Conservation (phyloP, 2,113 vertebrate species). For the Acrocephalus kingi region DNA sequence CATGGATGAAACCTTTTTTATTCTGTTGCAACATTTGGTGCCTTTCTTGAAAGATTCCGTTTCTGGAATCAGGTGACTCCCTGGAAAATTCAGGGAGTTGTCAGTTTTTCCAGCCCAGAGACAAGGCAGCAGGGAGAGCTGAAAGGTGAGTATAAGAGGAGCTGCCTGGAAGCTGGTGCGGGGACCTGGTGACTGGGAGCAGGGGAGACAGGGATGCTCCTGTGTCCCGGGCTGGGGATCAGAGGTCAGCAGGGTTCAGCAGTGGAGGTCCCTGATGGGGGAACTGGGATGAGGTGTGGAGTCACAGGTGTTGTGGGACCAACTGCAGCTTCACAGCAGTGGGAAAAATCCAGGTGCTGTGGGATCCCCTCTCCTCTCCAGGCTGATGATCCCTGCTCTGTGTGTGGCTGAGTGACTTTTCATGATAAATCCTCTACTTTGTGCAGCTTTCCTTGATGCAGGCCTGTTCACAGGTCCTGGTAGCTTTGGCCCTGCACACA, state of each 20-base stretch:
- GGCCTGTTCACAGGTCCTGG: not conserved
- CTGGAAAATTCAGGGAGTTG: not conserved
- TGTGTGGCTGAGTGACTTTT: not conserved
- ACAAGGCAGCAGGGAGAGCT: not conserved
- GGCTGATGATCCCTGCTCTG: not conserved
- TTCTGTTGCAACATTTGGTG: not conserved
- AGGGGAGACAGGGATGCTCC: not conserved
- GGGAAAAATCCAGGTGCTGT: not conserved
- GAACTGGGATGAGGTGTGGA: not conserved
- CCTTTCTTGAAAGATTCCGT: not conserved
- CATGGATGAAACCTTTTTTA: not conserved
- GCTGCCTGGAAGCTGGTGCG: not conserved
- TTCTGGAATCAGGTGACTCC: not conserved
- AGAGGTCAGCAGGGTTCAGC: not conserved
- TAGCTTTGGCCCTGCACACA: not conserved
- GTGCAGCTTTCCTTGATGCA: not conserved
- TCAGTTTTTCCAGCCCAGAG: not conserved
- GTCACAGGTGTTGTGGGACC: not conserved
- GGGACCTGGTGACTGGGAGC: not conserved
- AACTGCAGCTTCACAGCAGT: not conserved
- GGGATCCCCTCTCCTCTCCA: not conserved
- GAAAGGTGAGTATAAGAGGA: not conserved
- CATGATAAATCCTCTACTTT: not conserved
- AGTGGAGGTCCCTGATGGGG: accelerated
- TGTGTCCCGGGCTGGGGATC: not conserved